phyloP scores from a whole-genome alignment of 2,888 invertebrate genomes.

The Psylliodes chrysocephalus region DNA sequence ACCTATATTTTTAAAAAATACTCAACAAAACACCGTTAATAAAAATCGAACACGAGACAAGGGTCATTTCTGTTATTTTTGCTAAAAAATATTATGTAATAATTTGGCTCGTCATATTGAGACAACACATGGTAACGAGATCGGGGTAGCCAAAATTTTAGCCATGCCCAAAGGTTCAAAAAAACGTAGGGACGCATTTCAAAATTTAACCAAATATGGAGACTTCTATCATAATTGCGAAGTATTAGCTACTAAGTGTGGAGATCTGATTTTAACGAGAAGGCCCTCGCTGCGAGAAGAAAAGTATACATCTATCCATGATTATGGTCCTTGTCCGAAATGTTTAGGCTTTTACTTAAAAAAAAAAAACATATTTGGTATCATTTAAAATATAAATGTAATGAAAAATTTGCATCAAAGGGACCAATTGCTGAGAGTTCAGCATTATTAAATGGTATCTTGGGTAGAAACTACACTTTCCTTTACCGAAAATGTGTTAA shows the following conservation, averaged over 20 bases:
- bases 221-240: slow-evolving; percentile 36
- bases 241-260: slow-evolving; percentile 18
- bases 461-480: slow-evolving; percentile 5
- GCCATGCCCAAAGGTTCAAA: slow-evolving; percentile 22
- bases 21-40: too few species aligned
- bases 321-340: slow-evolving; percentile 34
- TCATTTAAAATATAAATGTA: slow-evolving; percentile 26
- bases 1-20: too few species aligned
- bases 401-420: slow-evolving; percentile 8
- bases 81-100: slow-evolving; percentile 20
- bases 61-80: slow-evolving; percentile 30
- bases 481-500: neutral
- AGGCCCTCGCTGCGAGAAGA: slow-evolving; percentile 10
- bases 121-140: slow-evolving; percentile 17
- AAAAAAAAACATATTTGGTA: slow-evolving; percentile 31
- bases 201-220: slow-evolving; percentile 10
- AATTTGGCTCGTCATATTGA: slow-evolving; percentile 30
- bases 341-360: slow-evolving; percentile 30
- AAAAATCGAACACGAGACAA: too few species aligned
- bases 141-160: slow-evolving; percentile 15
- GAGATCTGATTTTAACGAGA: slow-evolving; percentile 26
- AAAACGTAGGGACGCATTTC: slow-evolving; percentile 23
- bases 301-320: slow-evolving; percentile 6
- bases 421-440: slow-evolving; percentile 18
- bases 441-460: slow-evolving; percentile 20